Base-by-base conservation (phyloP, 1,140 invertebrate genomes). In the Drosophila lowei region DNA sequence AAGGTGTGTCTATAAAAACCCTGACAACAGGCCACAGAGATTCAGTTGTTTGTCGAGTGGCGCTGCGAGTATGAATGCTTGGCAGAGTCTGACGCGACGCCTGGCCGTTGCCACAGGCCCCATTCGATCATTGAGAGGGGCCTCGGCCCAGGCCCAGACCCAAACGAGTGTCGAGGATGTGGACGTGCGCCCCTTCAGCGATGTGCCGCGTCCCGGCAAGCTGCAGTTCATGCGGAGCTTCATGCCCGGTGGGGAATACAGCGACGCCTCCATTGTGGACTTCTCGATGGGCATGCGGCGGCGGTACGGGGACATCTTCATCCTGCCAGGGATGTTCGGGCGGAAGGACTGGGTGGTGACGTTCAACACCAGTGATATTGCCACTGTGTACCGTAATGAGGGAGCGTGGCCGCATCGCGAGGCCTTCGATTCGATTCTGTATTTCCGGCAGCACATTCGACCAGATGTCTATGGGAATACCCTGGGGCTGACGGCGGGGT, bases 341-440 rank as follows among this genome's bases (percentile, higher is more conserved):
- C 79, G 89, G 21, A 48, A 41, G 16, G 89, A 90, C 43, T 60
- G 41, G 46, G 52, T 90, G n/a, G 23, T 83, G 13, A 66, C 72
- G 0, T 81, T 77, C 11, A 72, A 38, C 50, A 65, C 83, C 0
- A 80, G 80, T 18, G 84, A 89, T 2, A 85, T 90, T 18, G 83
- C 89, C 23, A 72, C 46, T 16, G 77, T 85, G 0, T 90, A 72
- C 13, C 88, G 88, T n/a, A 84, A 75, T 3, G 88, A 90, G n/a
- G 90, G 90, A 0, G 25, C 76, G 8, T 91, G 91, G 91, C 90
- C 90, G 8, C 30, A 44, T 28, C 89, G 89, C 1, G 71, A 72
- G 0, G 59, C 66, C 2, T 16, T 90, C 18, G 77, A 89, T 1
- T 79, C 84, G 5, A 15, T 89, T 7, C 6, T 63, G 6, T 78